These are phyloP conservation scores for Australoheros scitulus DNA, from an alignment of 2,113 vertebrate genomes.

Conservation along the genomic window DNA sequence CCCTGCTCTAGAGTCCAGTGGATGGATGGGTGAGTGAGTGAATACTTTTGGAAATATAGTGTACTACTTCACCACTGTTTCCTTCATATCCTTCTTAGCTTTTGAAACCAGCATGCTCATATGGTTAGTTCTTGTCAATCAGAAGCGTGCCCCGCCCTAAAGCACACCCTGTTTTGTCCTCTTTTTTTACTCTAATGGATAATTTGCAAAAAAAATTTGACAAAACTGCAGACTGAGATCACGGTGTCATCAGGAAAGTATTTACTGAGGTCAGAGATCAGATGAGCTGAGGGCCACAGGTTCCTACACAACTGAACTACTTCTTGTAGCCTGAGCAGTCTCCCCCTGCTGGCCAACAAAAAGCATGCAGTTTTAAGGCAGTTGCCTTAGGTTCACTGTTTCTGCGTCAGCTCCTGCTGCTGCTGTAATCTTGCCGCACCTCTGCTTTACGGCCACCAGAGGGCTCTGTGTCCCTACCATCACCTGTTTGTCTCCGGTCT, in stretches of 20 bases:
- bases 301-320: rapidly evolving
- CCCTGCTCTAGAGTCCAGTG: no score
- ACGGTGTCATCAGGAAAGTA: neutral
- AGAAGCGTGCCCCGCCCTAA: neutral
- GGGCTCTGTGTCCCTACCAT: neutral
- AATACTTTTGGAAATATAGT: no score
- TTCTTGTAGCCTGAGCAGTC: neutral
- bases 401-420: neutral
- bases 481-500: neutral
- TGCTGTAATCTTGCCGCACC: neutral
- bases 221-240: neutral
- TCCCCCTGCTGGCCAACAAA: neutral
- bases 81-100: no score
- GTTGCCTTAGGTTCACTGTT: rapidly evolving
- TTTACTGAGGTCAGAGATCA: neutral
- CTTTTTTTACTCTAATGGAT: neutral
- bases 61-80: no score
- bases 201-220: neutral
- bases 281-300: neutral
- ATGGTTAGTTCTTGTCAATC: no score
- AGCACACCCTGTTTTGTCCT: neutral
- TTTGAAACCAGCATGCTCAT: no score
- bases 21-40: no score
- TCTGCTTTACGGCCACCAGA: neutral
- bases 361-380: neutral